Evolutionary conservation across 1,140 invertebrate species (phyloP).

Genomic region (Subanguina moxae): DNA sequence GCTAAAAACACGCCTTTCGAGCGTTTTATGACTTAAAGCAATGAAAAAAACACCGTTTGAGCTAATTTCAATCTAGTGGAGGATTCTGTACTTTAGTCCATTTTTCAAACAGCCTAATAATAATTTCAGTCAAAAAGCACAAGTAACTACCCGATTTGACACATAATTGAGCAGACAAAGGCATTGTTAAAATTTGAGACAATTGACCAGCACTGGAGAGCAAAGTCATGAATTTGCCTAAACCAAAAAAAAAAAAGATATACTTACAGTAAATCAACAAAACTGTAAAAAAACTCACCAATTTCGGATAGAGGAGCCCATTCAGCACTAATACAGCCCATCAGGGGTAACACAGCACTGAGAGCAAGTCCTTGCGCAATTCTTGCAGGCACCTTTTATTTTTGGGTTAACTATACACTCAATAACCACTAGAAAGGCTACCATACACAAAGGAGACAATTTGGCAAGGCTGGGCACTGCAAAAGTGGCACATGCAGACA

Average conservation of each 20-base stretch:
- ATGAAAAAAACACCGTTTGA: too few relatives aligned
- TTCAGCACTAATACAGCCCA: conserved; percentile 30
- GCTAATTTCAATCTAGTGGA: too few relatives aligned
- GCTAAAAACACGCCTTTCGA: too few relatives aligned
- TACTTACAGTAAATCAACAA: not conserved
- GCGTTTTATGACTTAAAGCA: too few relatives aligned
- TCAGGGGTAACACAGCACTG: conserved; percentile 24
- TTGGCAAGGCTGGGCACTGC: conserved; percentile 9
- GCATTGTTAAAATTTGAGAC: conserved; percentile 40
- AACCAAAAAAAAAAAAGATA: conserved; percentile 1
- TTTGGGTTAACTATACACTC: too few relatives aligned
- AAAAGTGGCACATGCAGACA: conserved; percentile 19
- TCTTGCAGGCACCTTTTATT: conserved; percentile 20
- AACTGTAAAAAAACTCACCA: conserved; percentile 9
- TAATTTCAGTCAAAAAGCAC: too few relatives aligned
- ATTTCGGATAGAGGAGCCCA: conserved; percentile 38
- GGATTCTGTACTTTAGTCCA: too few relatives aligned
- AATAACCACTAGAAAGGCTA: too few relatives aligned
- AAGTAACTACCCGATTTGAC: conserved; percentile 14
- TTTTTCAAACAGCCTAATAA: too few relatives aligned
- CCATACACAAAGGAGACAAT: conserved; percentile 14
- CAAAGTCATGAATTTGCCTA: conserved; percentile 38
- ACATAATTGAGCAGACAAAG: conserved; percentile 30
- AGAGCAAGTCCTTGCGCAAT: conserved; percentile 31
- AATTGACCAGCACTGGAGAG: conserved; percentile 28